Conservation (phyloP, 1,140 invertebrate species). For the Schmidtea mediterranea region DNA sequence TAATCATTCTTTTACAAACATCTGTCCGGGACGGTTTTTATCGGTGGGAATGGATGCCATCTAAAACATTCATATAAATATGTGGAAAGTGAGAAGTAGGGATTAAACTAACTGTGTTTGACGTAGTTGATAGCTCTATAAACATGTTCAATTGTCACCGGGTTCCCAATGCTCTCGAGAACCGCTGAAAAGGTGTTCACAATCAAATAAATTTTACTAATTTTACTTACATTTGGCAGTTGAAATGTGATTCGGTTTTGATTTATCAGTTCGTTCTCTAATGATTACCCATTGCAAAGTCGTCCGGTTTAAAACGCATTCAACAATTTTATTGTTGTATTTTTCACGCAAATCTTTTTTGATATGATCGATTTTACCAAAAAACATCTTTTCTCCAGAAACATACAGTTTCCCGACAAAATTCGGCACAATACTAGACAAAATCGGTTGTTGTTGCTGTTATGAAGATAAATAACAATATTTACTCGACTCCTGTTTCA, state of each 20-base stretch:
- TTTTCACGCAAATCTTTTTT: not conserved
- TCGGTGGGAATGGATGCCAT: too few relatives aligned
- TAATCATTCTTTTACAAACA: too few relatives aligned
- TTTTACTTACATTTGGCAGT: not conserved
- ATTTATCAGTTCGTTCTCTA: not conserved
- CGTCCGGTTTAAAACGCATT: not conserved
- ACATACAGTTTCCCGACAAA: not conserved
- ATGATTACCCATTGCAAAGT: not conserved
- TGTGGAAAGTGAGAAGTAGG: too few relatives aligned
- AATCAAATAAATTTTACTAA: not conserved
- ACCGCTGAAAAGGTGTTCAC: too few relatives aligned
- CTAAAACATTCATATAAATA: too few relatives aligned
- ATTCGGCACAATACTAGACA: not conserved
- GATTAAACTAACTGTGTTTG: too few relatives aligned
- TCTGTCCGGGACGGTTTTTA: too few relatives aligned
- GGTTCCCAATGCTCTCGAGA: too few relatives aligned
- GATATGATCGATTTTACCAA: not conserved
- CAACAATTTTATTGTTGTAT: conserved; percentile 2
- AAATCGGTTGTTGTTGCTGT: not conserved
- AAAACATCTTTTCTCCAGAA: not conserved
- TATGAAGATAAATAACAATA: too few relatives aligned
- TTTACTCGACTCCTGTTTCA: too few relatives aligned
- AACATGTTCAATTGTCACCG: too few relatives aligned
- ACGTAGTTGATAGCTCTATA: too few relatives aligned
- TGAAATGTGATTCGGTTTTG: conserved; percentile 2